Evolutionary conservation across 37 sponge, comb jelly and placozoan species (phyloP), one percentile per base, ranked within the genome.

Genomic region (Hexactinellida sp.): DNA sequence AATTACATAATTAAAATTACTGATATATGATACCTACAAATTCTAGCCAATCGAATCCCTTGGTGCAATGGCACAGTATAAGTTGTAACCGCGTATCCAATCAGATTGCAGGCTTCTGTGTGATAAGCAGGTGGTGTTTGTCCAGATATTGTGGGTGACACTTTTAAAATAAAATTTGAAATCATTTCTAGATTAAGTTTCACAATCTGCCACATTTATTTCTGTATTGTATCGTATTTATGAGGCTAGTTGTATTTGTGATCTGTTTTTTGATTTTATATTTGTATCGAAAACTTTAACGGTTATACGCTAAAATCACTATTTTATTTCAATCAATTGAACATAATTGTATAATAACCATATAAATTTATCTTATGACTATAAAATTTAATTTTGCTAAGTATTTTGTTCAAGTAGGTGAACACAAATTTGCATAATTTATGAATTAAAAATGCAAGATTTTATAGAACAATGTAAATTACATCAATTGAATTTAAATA

Each of bases 61-160:
- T 23, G 76, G 76, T 63, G 5, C 25, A 28, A 23, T 63, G 76
- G 76, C 13, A 63, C 76, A 3, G 3, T 63, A 63, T 63, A 7
- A 63, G 76, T 7, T 63, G 76, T 63, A 63, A 63, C 76, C 76
- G 30, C 76, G 76, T 63, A 63, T 5, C 76, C 76, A 63, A 63
- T 63, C 76, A 28, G 30, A 63, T 63, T 63, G 76, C 76, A 63
- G 30, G 76, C 32, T 25, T 63, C 32, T 1, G 13, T 10, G 30
- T 21, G 76, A 63, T 63, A 63, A 63, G 76, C 76, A 63, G 19
- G 5, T 63, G 76, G 3, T 63, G 34, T 63, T 25, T 28, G 9
- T 19, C 16, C 52, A 47, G 16, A 19, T 47, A 47, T 63, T 63
- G 76, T 63, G 76, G 76, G 76, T 63, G 25, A 63, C 52, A 16